Base-by-base conservation (phyloP, 2,888 invertebrate genomes). In the Sminthurides aquaticus region DNA sequence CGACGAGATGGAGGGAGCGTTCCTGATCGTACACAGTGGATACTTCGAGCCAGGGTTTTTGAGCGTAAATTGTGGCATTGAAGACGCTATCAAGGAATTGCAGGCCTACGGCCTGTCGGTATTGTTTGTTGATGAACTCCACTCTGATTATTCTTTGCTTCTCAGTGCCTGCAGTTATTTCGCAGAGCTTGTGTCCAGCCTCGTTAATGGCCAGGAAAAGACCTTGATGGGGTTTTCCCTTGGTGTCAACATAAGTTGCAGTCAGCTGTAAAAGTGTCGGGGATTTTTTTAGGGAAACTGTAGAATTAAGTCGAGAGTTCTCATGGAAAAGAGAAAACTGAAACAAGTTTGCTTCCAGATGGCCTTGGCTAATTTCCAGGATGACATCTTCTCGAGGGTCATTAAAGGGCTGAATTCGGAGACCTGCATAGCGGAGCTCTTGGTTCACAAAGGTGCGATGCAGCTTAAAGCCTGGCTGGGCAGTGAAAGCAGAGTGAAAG, bases 381-480 rank as follows among this genome's bases (percentile, higher is more conserved):
- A 63, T 60, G 43, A 75, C 62, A 28, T 66, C 56, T 25, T 75
- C 69, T 11, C 71, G 67, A 1, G 63, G 60, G 1, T 66, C 25
- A 5, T 71, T 64, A 18, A 74, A 73, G 22, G 72, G 72, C 49
- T 73, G 69, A 24, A 75, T 29, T 25, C 67, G 64, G 5, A 72
- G 55, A 28, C 64, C 66, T 24, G 67, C 60, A 18, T 57, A 25
- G 28, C 68, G 62, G 18, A 71, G 62, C 11, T 60, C 56, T 27
- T 66, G 22, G n/a, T 62, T 58, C 34, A 62, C 67, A 56, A 57
- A 62, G 20, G 65, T 57, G 5, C 69, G 65, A 22, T 76, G 73
- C n/a, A 71, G 49, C 2, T 67, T 63, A 5, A 76, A 29, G 0
- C 67, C 67, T 2, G 76, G 22, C 43, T 76, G 72, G 15, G 74